Evolutionary conservation across 2,888 invertebrate genomes (phyloP).

Genomic region (Tachina grossa): DNA sequence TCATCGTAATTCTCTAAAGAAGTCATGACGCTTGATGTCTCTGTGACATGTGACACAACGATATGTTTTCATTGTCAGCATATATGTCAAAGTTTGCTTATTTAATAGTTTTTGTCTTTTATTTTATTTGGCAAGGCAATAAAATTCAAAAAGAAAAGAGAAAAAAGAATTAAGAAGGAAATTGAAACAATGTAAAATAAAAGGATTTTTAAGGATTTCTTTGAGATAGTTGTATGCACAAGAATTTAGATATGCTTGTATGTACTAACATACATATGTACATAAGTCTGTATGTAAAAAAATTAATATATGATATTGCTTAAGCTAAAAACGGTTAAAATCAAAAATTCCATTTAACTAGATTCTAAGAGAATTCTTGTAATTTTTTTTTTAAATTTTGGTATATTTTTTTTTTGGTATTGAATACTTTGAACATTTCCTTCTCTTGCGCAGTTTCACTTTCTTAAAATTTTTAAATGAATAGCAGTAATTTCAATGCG

Average conservation of each 20-base stretch:
- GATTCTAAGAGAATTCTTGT: no score
- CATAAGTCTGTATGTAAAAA: no score
- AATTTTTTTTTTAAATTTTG: no score
- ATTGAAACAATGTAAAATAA: neutral
- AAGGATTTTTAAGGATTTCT: conserved; percentile 33
- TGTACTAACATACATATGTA: neutral
- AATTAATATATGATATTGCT: no score
- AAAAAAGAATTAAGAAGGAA: conserved; percentile 3
- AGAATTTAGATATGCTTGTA: neutral
- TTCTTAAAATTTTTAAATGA: no score
- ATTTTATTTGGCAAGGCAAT: conserved; percentile 42
- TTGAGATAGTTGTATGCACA: neutral
- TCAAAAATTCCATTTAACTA: no score
- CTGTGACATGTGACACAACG: conserved; percentile 71
- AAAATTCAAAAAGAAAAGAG: conserved; percentile 45
- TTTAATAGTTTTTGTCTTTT: conserved; percentile 33
- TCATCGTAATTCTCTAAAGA: conserved; percentile 65
- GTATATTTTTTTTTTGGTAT: no score
- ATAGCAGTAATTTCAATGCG: no score
- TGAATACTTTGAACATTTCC: no score
- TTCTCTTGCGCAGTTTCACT: no score
- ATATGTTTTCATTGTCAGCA: conserved; percentile 70
- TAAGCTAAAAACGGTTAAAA: no score
- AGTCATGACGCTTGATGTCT: conserved; percentile 68
- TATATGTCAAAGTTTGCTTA: conserved; percentile 63